Percentiles rank a stretch among this genome's conserved stretches.
Conservation (phyloP, 2,888 invertebrate genomes). For the Amphipyra tragopoginis region DNA sequence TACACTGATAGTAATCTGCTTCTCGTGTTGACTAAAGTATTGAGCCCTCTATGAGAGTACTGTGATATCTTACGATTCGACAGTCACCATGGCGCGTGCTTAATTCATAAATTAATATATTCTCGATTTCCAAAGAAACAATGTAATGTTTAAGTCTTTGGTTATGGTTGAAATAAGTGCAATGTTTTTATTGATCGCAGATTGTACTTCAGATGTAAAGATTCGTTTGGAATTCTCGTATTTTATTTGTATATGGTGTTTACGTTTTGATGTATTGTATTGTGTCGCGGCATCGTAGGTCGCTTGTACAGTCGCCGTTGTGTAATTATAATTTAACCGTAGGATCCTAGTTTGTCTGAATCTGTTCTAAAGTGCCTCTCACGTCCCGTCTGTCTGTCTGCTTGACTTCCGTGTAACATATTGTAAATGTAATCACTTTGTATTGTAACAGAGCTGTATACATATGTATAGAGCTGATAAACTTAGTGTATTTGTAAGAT, state of each 20-base stretch:
- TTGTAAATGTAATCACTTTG: conserved; percentile 82
- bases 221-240: conserved; percentile 68
- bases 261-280: conserved; percentile 67
- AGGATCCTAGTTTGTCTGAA: conserved; percentile 71
- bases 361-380: conserved; percentile 88
- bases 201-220: conserved; percentile 73
- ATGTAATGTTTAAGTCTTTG: conserved; percentile 78
- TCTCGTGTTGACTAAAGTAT: conserved; percentile 48
- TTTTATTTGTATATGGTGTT: conserved; percentile 83
- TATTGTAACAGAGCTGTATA: conserved; percentile 82
- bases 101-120: conserved; percentile 78
- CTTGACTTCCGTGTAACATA: conserved; percentile 84
- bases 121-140: conserved; percentile 82
- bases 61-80: conserved; percentile 72
- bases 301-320: conserved; percentile 74
- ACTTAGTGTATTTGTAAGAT: conserved; percentile 75
- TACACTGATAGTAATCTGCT: conserved; percentile 64
- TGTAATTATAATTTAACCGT: conserved; percentile 73
- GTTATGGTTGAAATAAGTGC: conserved; percentile 77
- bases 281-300: conserved; percentile 60
- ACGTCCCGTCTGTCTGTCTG: conserved; percentile 80
- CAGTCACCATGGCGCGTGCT: conserved; percentile 69
- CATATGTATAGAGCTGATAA: conserved; percentile 76
- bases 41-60: conserved; percentile 61
- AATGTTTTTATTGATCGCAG: conserved; percentile 73